These are phyloP conservation scores for Leucophenga montana DNA, from an alignment of 2,888 invertebrate genomes.

Conservation along the genomic window DNA sequence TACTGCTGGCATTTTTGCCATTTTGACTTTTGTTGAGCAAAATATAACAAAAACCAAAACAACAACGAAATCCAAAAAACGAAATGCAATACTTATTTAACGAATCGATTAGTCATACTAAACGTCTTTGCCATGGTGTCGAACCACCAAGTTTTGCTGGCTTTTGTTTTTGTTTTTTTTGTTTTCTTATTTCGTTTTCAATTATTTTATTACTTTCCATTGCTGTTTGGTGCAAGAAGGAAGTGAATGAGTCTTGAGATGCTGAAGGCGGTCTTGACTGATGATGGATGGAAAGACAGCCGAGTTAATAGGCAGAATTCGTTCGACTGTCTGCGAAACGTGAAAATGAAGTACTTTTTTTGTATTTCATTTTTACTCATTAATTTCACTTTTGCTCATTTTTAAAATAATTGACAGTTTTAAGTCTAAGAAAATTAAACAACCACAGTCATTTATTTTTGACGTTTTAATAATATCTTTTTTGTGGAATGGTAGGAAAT, in stretches of 20 bases:
- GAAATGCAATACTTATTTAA: conserved; percentile 37
- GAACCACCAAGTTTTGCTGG: conserved; percentile 27
- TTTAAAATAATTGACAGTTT: not conserved
- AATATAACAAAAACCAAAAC: not conserved
- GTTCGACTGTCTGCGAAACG: conserved; percentile 3
- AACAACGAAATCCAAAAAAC: not conserved
- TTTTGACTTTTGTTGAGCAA: conserved; percentile 14
- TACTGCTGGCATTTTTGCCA: conserved; percentile 36
- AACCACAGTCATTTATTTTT: not conserved
- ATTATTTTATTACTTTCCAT: conserved; percentile 2
- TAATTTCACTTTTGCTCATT: too few relatives aligned
- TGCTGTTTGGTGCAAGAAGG: too few relatives aligned
- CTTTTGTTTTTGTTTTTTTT: too few relatives aligned
- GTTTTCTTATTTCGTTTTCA: too few relatives aligned
- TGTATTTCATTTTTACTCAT: conserved; percentile 24
- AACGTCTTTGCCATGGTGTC: conserved; percentile 45
- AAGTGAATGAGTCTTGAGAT: conserved; percentile 7
- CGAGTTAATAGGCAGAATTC: too few relatives aligned
- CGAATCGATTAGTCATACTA: conserved; percentile 64
- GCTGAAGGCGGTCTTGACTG: conserved; percentile 26
- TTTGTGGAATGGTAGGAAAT: not conserved
- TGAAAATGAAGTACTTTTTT: conserved; percentile 27
- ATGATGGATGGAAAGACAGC: too few relatives aligned
- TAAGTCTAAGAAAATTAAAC: not conserved
- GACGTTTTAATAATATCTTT: not conserved